These are phyloP conservation scores for Gonatopus flavifemur DNA, from an alignment of 1,140 invertebrate species.

Conservation along the genomic window DNA sequence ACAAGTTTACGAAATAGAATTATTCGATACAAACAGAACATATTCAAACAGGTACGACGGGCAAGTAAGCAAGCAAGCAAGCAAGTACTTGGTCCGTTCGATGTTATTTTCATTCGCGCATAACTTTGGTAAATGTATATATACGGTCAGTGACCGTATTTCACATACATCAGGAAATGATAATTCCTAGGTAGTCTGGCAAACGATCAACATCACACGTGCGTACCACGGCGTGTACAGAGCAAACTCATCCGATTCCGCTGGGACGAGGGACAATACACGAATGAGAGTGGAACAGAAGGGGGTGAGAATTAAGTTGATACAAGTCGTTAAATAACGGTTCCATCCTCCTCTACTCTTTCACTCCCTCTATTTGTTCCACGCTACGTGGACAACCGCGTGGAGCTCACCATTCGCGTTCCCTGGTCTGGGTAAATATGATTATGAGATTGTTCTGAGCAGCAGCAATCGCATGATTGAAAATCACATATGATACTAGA, in stretches of 20 bases:
- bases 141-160: slow-evolving; percentile 13
- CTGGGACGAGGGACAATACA: slow-evolving; percentile 10
- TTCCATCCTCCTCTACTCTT: slow-evolving; percentile 18
- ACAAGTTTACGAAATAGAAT: too few species aligned
- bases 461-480: too few species aligned
- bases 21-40: too few species aligned
- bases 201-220: slow-evolving; percentile 42
- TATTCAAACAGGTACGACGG: slow-evolving; percentile 26
- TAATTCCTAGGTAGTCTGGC: slow-evolving; percentile 41
- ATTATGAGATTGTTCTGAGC: too few species aligned
- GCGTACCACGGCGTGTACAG: slow-evolving; percentile 20
- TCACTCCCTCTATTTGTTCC: too few species aligned
- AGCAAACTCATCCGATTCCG: slow-evolving; percentile 31
- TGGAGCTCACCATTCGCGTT: too few species aligned
- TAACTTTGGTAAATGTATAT: slow-evolving; percentile 24
- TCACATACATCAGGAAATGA: slow-evolving; percentile 25
- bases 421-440: too few species aligned
- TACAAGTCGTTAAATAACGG: slow-evolving; percentile 35
- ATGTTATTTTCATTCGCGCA: slow-evolving; percentile 23
- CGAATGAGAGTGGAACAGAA: slow-evolving; percentile 11
- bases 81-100: slow-evolving; percentile 4
- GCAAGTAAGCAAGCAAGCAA: too few species aligned
- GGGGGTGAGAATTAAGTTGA: slow-evolving; percentile 25
- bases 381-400: too few species aligned
- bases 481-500: too few species aligned